A percentile compares a stretch with the other conserved stretches of the same genome.
These are phyloP conservation scores for Albula goreensis DNA, from an alignment of 2,113 vertebrate genomes.

Conservation along the genomic window DNA sequence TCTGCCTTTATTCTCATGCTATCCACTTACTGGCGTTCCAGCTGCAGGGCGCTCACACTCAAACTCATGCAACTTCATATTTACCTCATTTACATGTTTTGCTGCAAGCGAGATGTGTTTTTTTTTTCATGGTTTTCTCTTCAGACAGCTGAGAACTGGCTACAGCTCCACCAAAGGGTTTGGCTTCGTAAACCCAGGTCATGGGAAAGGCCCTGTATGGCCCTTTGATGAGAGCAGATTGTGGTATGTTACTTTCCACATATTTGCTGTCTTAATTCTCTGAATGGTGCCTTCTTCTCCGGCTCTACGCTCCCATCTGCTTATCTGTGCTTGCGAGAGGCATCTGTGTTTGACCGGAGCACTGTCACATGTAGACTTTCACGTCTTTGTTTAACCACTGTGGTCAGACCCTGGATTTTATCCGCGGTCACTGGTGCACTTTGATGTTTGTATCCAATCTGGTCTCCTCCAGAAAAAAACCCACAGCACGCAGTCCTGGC, in stretches of 20 bases:
- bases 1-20: neutral
- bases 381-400: conserved; percentile 5
- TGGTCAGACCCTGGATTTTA: neutral
- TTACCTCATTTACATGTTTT: neutral
- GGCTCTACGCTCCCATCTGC: neutral
- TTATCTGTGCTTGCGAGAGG: neutral
- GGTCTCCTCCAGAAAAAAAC: neutral
- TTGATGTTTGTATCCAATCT: neutral
- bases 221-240: neutral
- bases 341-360: neutral
- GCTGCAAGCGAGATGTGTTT: neutral
- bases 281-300: neutral
- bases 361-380: neutral
- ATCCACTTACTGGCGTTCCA: neutral
- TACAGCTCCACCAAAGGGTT: neutral
- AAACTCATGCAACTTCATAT: neutral
- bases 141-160: neutral
- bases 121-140: neutral
- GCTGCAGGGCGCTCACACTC: neutral
- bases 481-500: neutral
- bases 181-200: neutral
- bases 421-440: neutral
- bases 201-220: neutral
- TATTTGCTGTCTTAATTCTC: neutral
- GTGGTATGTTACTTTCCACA: neutral